phyloP scores from a whole-genome alignment of 1,140 invertebrate species.

The Drosophila miranda region DNA sequence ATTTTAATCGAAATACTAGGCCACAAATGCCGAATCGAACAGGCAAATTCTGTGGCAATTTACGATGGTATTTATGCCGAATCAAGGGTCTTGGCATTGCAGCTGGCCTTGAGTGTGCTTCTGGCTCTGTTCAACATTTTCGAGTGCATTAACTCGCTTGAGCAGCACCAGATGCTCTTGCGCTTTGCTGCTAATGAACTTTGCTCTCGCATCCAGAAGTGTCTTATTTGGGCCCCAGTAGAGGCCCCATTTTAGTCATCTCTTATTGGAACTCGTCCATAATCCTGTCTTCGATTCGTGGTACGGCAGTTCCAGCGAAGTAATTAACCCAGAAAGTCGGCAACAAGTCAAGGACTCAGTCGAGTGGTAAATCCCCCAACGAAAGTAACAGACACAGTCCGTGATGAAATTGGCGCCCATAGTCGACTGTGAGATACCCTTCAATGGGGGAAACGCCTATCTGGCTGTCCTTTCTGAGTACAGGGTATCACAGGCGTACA shows the following conservation, averaged over 20 bases:
- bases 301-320: conserved; percentile 18
- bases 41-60: conserved; percentile 28
- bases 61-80: conserved; percentile 8
- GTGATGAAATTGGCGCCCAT: too few relatives aligned
- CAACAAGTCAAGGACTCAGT: conserved; percentile 46
- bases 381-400: conserved; percentile 20
- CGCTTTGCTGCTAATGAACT: not conserved
- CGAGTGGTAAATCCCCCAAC: conserved; percentile 26
- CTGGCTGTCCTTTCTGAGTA: too few relatives aligned
- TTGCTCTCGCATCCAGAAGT: not conserved
- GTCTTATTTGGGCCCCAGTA: conserved; percentile 1
- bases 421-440: too few relatives aligned
- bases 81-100: too few relatives aligned
- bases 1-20: conserved; percentile 36
- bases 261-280: conserved; percentile 25
- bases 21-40: conserved; percentile 19
- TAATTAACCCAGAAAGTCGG: conserved; percentile 34
- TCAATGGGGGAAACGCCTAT: too few relatives aligned
- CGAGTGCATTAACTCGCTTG: conserved; percentile 18
- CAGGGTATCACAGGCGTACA: too few relatives aligned
- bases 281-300: not conserved
- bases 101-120: conserved; percentile 1
- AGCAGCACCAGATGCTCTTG: conserved; percentile 7
- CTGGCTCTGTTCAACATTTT: conserved; percentile 1
- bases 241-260: conserved; percentile 27